Base-by-base conservation (phyloP, 2,888 invertebrate genomes). In the Salpingus planirostris region DNA sequence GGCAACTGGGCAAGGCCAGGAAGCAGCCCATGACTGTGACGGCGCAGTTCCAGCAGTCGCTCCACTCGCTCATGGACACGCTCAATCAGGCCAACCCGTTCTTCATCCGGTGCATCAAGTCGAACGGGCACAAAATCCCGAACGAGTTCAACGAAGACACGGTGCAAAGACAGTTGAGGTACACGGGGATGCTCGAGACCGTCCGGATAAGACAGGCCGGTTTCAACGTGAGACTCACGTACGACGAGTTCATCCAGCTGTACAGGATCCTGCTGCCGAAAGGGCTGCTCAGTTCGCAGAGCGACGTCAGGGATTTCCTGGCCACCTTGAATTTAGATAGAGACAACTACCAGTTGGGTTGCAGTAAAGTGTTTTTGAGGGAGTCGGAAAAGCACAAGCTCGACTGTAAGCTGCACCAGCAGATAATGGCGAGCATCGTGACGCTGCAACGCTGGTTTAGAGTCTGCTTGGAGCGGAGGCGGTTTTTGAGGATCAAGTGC, bases 101-200 rank as follows among this genome's bases (percentile, higher is more conserved):
- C 64, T 87, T 87, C 60, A 80, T 86, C 38, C 68, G 96, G 39
- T 96, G 96, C 63, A 95, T 96, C 60, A 95, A 95, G 67, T 92
- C 92, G 31, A 96, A 96, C 64, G 80, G 84, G 36, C 86, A 59
- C 38, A 95, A 95, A 73, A 80, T 87, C 41, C 82, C 95, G 0
- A 91, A 91, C 60, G 80, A 81, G 46, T 95, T 95, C 65, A 91
- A 93, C 62, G 89, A 93, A 52, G 88, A 89, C 41, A 88, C 92
- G 0, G 92, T 95, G 5, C 83, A 92, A 53, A 71, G 92, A 29
- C 85, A 89, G 60, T 69, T 96, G 36, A 73, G 93, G 6, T 96
- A 96, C 65, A 95, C 95, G 0, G 96, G 96, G 39, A 96, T 95
- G 95, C 59, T 96, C 52, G 95, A 95, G 60, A 96, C 95, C 0